Base-by-base conservation (phyloP, 2,113 vertebrate genomes). In the Actenoides hombroni region DNA sequence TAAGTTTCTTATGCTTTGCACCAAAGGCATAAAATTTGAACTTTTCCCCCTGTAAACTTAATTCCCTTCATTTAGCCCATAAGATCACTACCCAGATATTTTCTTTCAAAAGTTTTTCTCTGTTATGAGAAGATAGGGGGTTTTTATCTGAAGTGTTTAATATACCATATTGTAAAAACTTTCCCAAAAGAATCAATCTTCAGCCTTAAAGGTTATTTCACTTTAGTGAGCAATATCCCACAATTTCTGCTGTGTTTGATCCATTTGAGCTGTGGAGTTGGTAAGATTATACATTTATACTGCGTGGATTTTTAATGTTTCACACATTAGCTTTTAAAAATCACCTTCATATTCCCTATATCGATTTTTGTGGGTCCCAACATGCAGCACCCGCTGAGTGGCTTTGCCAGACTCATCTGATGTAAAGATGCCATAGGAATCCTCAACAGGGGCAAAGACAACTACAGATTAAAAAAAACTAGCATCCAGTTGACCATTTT, bases 291-390 rank as follows among this genome's bases (percentile, higher is more conserved):
- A 48, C 80, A 91, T 96, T 97, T 94, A 74, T 90, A 87, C 53
- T 68, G 68, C 82, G 92, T 76, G 83, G 76, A 90, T 83, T 93
- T 95, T 97, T 97, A 92, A 95, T 95, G 82, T 90, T 94, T 95
- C 92, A 91, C 88, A 95, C 78, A 61, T 96, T 97, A 96, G 46
- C 67, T 92, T 86, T 96, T 94, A 60, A 96, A 96, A 77, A 89
- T 79, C 95, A 76, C 63, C 84, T 96, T 96, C 77, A 71, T 85
- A 73, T 76, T 71, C 59, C 74, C 46, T 57, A 4, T 89, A 95
- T 95, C 83, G 82, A 95, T 96, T 97, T 92, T 86, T 85, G 90
- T 83, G 87, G 63, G 87, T 85, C 74, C 70, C 60, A 91, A 89
- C 2, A 9, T 70, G 56, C 51, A 70, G 63, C 16, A 81, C 57